Evolutionary conservation across 2,888 invertebrate species (phyloP).

Genomic region (Spatulosminthurus flaviceps): DNA sequence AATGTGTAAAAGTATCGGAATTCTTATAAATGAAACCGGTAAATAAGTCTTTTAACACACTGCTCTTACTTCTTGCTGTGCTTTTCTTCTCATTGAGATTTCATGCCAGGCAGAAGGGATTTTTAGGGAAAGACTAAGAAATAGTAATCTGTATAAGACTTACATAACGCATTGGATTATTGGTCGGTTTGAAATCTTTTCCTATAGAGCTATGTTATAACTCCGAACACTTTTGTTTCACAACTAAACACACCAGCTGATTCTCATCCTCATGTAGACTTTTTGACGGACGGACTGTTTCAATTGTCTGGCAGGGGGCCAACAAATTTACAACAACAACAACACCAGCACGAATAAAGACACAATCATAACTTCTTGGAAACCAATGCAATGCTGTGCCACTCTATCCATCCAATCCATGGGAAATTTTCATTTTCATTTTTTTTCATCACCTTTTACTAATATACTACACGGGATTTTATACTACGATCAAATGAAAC

Average conservation of each 20-base stretch:
- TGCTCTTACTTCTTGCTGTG: background rate
- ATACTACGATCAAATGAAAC: background rate
- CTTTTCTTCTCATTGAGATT: slow-evolving; percentile 18
- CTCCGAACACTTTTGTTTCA: background rate
- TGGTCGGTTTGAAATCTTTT: background rate
- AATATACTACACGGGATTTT: no score
- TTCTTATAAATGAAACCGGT: background rate
- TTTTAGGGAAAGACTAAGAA: slow-evolving; percentile 5
- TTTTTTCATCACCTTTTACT: background rate
- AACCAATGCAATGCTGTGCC: background rate
- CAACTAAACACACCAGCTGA: slow-evolving; percentile 10
- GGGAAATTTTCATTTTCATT: background rate
- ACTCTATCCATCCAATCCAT: background rate
- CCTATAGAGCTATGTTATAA: background rate
- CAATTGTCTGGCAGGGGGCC: slow-evolving; percentile 45
- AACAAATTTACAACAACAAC: slow-evolving; percentile 45
- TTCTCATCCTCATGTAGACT: background rate
- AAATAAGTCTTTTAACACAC: slow-evolving; percentile 18
- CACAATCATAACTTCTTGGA: slow-evolving; percentile 25
- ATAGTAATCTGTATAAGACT: background rate
- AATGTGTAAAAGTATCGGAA: background rate
- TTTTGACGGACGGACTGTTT: slow-evolving; percentile 33
- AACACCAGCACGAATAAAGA: slow-evolving; percentile 32
- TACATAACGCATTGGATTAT: background rate
- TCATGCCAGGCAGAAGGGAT: slow-evolving; percentile 6